phyloP scores from a whole-genome alignment of 2,888 invertebrate genomes.

The Sisyra terminalis region DNA sequence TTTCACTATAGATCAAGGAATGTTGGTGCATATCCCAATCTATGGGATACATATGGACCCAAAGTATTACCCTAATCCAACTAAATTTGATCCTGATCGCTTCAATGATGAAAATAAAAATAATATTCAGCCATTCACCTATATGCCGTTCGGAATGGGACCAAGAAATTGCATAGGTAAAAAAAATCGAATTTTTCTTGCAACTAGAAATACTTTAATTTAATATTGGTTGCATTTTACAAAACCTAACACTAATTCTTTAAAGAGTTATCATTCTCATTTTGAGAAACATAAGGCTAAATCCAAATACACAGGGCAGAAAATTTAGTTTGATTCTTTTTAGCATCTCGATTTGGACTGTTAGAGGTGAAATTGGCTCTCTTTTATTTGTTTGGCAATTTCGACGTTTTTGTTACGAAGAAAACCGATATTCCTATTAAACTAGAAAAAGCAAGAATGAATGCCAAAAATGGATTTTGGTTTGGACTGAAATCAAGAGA shows the following conservation, averaged over 20 bases:
- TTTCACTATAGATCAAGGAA: slow-evolving; percentile 18
- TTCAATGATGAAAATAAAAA: slow-evolving; percentile 31
- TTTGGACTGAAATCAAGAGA: slow-evolving; percentile 15
- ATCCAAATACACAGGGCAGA: no score
- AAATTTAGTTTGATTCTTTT: no score
- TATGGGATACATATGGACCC: slow-evolving; percentile 26
- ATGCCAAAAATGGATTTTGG: slow-evolving; percentile 17
- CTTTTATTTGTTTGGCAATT: slow-evolving; percentile 18
- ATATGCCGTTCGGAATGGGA: slow-evolving; percentile 29
- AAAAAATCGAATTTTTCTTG: not conserved
- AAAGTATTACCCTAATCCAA: slow-evolving; percentile 31
- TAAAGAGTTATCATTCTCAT: no score
- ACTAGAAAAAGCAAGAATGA: slow-evolving; percentile 14
- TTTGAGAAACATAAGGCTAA: no score
- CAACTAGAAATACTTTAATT: no score
- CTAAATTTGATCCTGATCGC: slow-evolving; percentile 30
- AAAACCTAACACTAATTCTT: no score
- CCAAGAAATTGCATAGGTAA: slow-evolving; percentile 20
- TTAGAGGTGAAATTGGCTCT: slow-evolving; percentile 22
- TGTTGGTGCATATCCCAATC: slow-evolving; percentile 22
- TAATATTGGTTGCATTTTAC: no score
- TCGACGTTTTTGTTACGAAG: slow-evolving; percentile 17
- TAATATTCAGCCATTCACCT: slow-evolving; percentile 28
- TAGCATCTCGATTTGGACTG: slow-evolving; percentile 22
- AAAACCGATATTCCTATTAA: slow-evolving; percentile 19